Evolutionary conservation across 2,888 invertebrate genomes (phyloP).

Genomic region (Dichetophora obliterata): DNA sequence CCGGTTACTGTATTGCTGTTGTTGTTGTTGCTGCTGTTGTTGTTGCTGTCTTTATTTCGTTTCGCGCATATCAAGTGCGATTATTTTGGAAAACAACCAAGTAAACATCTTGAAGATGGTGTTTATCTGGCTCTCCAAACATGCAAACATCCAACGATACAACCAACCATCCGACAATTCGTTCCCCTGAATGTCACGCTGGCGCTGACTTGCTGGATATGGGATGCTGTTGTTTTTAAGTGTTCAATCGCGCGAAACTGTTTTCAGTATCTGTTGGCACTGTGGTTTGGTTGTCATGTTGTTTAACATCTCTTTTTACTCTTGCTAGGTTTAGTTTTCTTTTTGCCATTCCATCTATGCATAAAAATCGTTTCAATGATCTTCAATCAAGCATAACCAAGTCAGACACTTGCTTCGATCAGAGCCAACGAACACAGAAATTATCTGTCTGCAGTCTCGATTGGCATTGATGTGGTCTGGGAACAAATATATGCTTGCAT

Average conservation of each 20-base stretch:
- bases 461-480: neutral
- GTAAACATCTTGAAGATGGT: conserved; percentile 16
- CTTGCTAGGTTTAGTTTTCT: conserved; percentile 2
- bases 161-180: neutral
- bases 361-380: conserved; percentile 50
- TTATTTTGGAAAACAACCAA: conserved; percentile 12
- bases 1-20: conserved; percentile 38
- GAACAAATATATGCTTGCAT: neutral
- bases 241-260: conserved; percentile 40
- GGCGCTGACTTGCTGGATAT: conserved; percentile 16
- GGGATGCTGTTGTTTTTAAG: conserved; percentile 3
- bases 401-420: conserved; percentile 55
- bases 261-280: conserved; percentile 27
- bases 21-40: no score
- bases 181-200: conserved; percentile 9
- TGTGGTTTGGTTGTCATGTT: neutral
- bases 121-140: conserved; percentile 1
- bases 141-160: neutral
- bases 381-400: conserved; percentile 60
- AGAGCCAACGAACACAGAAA: conserved; percentile 44
- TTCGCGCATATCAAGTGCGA: conserved; percentile 54
- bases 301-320: neutral
- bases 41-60: neutral
- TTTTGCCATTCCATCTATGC: neutral
- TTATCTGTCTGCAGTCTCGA: conserved; percentile 19